Evolutionary conservation across 2,888 invertebrate genomes (phyloP), one percentile per base, ranked within the genome.

Genomic region (Zygothrica quintamaculata): DNA sequence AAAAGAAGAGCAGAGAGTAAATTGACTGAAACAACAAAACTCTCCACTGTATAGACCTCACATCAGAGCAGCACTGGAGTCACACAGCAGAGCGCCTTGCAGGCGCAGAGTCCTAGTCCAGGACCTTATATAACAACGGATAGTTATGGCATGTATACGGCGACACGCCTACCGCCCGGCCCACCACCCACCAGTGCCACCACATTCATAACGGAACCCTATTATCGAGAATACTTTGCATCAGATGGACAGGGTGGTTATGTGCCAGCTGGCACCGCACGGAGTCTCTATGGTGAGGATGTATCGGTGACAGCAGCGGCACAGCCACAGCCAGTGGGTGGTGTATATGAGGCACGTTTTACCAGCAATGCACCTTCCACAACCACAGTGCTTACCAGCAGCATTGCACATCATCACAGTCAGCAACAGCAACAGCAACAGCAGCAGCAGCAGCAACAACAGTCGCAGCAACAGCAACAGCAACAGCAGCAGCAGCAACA

Each of bases 211-310:
- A 92, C 94, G 77, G 95, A 95, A 88, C 94, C 95, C 68, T 95
- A 96, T 92, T 94, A 96, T 91, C 87, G 92, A 22, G 96, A 96
- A 91, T 95, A 95, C 90, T 95, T 95, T 90, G 93, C 94, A 51
- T 93, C 94, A 66, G 92, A 92, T 34, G 92, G 93, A 46, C 89
- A 90, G 39, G 90, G 90, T 50, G 90, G 90, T 56, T 91, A 91
- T 66, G 89, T 89, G 15, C 90, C 90, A 42, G 85, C 90, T 53
- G 84, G 90, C 52, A 77, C 89, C 0, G 72, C 72, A 31, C 88
- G 91, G 26, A 86, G 89, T 26, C 76, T 90, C 5, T 91, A 91
- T 64, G 90, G 90, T 42, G 90, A 91, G 40, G 88, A 84, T 50
- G 91, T 91, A 34, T 90, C 89, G 51, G 91, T 90, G 16, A 87